Evolutionary conservation across 1,140 invertebrate genomes (phyloP).

Genomic region (Polyergus mexicanus): DNA sequence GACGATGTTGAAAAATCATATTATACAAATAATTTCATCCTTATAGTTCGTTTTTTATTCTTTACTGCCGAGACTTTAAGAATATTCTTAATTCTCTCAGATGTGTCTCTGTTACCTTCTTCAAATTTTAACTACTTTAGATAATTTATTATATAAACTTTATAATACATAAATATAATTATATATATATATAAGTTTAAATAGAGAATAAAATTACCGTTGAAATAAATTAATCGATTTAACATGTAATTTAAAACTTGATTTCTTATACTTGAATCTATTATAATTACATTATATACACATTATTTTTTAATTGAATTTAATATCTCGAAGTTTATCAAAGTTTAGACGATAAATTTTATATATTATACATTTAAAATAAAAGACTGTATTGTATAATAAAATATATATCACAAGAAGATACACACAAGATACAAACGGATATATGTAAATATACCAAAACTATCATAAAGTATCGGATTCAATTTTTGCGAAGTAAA

Average conservation of each 20-base stretch:
- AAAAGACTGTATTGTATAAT: not conserved
- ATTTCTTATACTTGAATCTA: not conserved
- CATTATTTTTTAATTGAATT: not conserved
- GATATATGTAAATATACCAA: not conserved
- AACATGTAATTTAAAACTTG: not conserved
- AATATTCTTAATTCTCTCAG: not conserved
- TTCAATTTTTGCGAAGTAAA: not conserved
- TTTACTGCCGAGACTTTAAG: not conserved
- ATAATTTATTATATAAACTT: not conserved
- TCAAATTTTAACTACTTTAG: not conserved
- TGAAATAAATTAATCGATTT: not conserved
- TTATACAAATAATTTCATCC: conserved; percentile 14
- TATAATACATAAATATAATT: not conserved
- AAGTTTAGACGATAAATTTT: not conserved
- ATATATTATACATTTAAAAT: not conserved
- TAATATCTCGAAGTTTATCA: conserved; percentile 11
- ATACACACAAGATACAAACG: not conserved
- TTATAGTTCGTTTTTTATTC: not conserved
- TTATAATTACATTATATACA: not conserved
- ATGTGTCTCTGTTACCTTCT: not conserved
- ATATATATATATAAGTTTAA: not conserved
- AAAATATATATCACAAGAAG: not conserved
- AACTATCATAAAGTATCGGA: conserved; percentile 3
- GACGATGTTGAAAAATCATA: not conserved
- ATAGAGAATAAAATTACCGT: not conserved